Evolutionary conservation across 2,113 vertebrate species (phyloP).

Genomic region (Erythrolamprus reginae): DNA sequence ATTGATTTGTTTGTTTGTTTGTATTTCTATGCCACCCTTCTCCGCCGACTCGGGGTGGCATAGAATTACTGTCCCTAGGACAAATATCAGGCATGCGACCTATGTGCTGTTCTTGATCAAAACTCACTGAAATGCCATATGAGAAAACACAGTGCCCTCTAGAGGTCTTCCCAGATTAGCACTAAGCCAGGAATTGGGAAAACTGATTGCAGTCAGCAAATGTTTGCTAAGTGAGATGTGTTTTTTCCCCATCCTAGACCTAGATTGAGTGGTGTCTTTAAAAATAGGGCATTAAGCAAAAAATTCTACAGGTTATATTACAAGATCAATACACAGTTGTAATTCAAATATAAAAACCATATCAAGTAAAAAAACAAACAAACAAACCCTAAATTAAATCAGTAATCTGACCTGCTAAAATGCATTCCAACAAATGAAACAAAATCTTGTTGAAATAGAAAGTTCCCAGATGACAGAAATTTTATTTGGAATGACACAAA

Average conservation of each 20-base stretch:
- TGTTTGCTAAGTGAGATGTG: not conserved
- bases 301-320: not conserved
- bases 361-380: not conserved
- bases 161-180: rapidly evolving
- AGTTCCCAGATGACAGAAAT: not conserved
- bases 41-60: no score
- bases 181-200: rapidly evolving
- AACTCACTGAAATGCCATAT: not conserved
- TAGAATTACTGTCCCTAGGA: not conserved
- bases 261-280: not conserved
- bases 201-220: not conserved
- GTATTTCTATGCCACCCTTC: no score
- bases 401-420: not conserved
- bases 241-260: no score
- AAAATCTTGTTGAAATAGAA: not conserved
- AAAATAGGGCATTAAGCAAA: not conserved
- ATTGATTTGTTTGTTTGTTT: no score
- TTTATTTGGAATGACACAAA: not conserved
- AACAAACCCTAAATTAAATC: not conserved
- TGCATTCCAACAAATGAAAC: not conserved
- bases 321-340: not conserved
- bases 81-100: not conserved
- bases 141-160: rapidly evolving
- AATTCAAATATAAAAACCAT: not conserved
- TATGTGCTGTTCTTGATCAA: not conserved